These are phyloP conservation scores for Cepaea nemoralis DNA, from an alignment of 1,140 invertebrate genomes.

Conservation along the genomic window DNA sequence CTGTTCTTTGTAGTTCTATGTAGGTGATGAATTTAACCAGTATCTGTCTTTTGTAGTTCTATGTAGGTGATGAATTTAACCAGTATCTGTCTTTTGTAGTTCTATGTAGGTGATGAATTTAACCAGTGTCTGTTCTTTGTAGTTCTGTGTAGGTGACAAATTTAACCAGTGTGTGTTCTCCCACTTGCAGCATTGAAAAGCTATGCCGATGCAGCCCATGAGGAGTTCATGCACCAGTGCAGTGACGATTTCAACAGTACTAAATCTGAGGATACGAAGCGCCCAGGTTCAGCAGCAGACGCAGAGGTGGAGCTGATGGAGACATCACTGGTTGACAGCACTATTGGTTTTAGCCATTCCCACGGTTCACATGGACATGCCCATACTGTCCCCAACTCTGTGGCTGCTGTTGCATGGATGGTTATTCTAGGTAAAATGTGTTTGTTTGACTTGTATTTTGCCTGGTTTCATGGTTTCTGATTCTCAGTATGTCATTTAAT, in stretches of 20 bases:
- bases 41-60: too few relatives aligned
- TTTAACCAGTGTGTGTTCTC: too few relatives aligned
- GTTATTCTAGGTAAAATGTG: conserved; percentile 55
- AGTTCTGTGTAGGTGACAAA: background rate
- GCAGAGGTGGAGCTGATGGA: background rate
- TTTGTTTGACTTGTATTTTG: background rate
- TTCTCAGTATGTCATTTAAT: too few relatives aligned
- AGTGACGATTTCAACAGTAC: conserved; percentile 18
- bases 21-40: too few relatives aligned
- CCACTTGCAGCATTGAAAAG: conserved; percentile 55
- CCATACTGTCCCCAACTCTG: conserved; percentile 51
- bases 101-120: too few relatives aligned
- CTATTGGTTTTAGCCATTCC: conserved; percentile 29
- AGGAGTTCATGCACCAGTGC: conserved; percentile 48
- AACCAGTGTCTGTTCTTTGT: too few relatives aligned
- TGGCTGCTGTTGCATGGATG: conserved; percentile 64
- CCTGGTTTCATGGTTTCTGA: too few relatives aligned
- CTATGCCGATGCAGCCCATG: conserved; percentile 58
- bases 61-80: too few relatives aligned
- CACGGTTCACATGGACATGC: conserved; percentile 55
- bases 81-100: too few relatives aligned
- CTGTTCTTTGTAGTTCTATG: too few relatives aligned
- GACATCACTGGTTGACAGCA: background rate
- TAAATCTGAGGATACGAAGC: background rate
- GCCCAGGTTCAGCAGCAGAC: background rate